Evolutionary conservation across 2,797 vertebrate genomes (phyloP), one percentile per base, ranked within the genome.

Genomic region (Brachyalestes nurse): DNA sequence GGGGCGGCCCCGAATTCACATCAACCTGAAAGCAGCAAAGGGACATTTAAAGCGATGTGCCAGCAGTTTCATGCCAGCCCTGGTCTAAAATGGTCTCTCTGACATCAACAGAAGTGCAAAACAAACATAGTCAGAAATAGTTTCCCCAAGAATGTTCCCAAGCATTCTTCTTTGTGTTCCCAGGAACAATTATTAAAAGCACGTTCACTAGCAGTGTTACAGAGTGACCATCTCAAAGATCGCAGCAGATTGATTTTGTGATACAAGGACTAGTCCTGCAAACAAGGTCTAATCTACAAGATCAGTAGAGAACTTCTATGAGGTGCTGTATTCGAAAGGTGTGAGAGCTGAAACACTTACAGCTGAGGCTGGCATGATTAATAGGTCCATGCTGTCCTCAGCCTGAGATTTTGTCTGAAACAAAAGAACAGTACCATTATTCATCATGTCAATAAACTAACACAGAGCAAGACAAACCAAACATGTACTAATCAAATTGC

Each of bases 391-490:
- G 72, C 91, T 89, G 79, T 78, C 91, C 78, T 83, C 88, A 90
- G 89, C 91, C 92, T 95, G 93, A 84, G 91, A 91, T 94, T 96
- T 96, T 82, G 93, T 87, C 95, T 96, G 76, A 80, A 85, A 86
- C 78, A 86, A 83, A 86, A 90, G 82, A 86, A n/a, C 85, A 88
- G 83, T 76, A 79, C 53, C 14, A 1, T 25, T 84, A 38, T 14
- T 81, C 78, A 83, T 72, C 70, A 66, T 77, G 53, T 81, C 75
- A 81, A n/a, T 81, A 64, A 82, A 79, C 62, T 72, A 55, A 77
- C n/a, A 71, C 55, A 80, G 66, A 81, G 49, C n/a, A 80, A 28
- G n/a, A 57, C 60, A 51, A 80, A 51, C 55, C 61, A 75, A 82
- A 82, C 73, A 82, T 66, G 6, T 47, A 77, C 23, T 84, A 80